phyloP scores from a whole-genome alignment of 2,113 vertebrate genomes.

The Leptosomus discolor region DNA sequence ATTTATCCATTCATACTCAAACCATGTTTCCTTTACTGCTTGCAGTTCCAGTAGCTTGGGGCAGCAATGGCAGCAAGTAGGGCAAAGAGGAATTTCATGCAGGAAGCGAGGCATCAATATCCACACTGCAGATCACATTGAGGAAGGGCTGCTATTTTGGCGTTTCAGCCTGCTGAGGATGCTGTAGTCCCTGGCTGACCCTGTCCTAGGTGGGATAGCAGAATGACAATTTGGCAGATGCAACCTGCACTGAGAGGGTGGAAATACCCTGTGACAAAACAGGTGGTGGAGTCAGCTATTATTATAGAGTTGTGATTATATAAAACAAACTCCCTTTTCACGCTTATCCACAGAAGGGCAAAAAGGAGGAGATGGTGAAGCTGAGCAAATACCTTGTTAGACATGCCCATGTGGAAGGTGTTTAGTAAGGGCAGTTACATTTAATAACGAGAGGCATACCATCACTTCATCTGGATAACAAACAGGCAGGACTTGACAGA shows the following conservation, averaged over 20 bases:
- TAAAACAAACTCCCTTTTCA: not conserved
- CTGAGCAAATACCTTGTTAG: not conserved
- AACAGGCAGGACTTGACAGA: not conserved
- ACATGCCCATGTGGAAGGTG: not conserved
- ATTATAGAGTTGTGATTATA: not conserved
- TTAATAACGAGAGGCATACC: not conserved
- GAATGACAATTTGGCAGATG: not conserved
- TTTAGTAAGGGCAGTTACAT: not conserved
- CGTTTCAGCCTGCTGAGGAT: not conserved
- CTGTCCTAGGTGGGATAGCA: not conserved
- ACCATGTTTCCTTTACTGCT: not conserved
- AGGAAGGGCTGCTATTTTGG: not conserved
- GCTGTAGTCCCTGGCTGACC: not conserved
- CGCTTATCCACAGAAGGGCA: not conserved
- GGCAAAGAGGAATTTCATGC: not conserved
- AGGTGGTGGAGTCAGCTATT: not conserved
- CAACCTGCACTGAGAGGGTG: not conserved
- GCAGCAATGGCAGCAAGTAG: not conserved
- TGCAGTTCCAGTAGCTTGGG: not conserved
- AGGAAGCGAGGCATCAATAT: fast-evolving
- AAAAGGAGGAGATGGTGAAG: not conserved
- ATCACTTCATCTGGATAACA: not conserved
- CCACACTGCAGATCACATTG: not conserved
- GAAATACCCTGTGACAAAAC: not conserved
- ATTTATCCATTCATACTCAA: not conserved